A percentile compares a stretch with the other conserved stretches of the same genome.
Conservation (phyloP, 2,113 vertebrate genomes). For the Thymallus thymallus region DNA sequence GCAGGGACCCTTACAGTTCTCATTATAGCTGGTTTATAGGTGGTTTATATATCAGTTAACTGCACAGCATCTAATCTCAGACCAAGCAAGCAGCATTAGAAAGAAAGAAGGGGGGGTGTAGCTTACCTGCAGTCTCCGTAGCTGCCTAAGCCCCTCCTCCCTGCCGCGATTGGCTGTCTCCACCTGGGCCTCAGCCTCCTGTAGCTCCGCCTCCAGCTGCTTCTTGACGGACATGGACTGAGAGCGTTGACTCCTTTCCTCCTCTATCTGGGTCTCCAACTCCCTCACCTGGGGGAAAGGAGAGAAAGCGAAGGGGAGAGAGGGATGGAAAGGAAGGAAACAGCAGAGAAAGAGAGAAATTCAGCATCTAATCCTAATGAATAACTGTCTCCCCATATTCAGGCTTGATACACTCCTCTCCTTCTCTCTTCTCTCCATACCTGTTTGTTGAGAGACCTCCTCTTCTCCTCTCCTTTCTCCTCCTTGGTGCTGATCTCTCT, state of each 20-base stretch:
- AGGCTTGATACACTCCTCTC: neutral
- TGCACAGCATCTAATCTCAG: too few relatives aligned
- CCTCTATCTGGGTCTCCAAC: conserved; percentile 82
- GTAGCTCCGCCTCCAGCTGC: conserved; percentile 84
- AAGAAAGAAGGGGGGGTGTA: neutral
- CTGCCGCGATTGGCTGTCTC: conserved; percentile 74
- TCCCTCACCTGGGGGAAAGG: conserved; percentile 73
- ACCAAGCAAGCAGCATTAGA: neutral
- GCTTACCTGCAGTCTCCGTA: conserved; percentile 81
- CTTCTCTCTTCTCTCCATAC: conserved; percentile 35
- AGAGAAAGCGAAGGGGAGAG: neutral
- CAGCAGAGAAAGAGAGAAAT: too few relatives aligned
- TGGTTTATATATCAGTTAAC: too few relatives aligned
- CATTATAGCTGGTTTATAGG: neutral
- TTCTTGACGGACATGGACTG: conserved; percentile 78
- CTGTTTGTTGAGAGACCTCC: conserved; percentile 78
- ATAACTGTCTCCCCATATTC: too few relatives aligned
- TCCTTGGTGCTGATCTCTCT: conserved; percentile 74
- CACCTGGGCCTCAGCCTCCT: conserved; percentile 80
- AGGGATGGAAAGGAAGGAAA: neutral
- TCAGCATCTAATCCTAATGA: too few relatives aligned
- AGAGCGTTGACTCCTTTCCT: conserved; percentile 83
- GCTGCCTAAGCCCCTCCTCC: conserved; percentile 83
- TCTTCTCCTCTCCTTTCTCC: conserved; percentile 81
- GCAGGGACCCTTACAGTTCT: neutral